Base-by-base conservation (phyloP, 2,113 vertebrate genomes). In the Brachyhypopomus occidentalis region DNA sequence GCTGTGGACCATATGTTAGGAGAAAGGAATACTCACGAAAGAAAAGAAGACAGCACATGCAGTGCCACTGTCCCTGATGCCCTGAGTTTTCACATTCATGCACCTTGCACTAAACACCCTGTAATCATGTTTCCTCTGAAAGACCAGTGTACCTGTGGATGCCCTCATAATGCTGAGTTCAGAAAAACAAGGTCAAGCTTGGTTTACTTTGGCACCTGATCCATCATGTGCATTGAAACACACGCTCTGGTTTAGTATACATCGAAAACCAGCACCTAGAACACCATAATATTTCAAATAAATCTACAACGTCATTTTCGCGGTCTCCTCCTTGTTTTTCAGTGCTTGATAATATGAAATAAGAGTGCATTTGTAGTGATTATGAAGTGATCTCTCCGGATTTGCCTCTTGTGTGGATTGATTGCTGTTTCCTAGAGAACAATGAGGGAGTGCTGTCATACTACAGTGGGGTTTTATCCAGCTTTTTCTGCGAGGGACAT, bases 91-190 rank as follows among this genome's bases (percentile, higher is more conserved):
- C 20, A 82, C 84, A 62, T 82, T 76, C 86, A 80, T 86, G 62
- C 71, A 86, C 83, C 89, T 88, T 91, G 85, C 84, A 89, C 81
- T 83, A 74, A 75, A 85, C 45, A 67, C 36, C 71, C 79, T 80
- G 48, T 81, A 59, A 80, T 81, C 55, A 66, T 60, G 22, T 62
- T 80, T 64, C 59, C 41, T 52, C 69, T 4, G 20, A 73, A 80
- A 80, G 36, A 62, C 59, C 0, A 19, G 41, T 12, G 36, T 64
- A 75, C n/a, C 36, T 14, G 20, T 36, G 5, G 14, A 23, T 19
- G 2, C n/a, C 6, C 16, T 25, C 45, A 34, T 30, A 27, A 30
- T 19, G 80, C 58, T 16, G 45, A 23, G 17, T 34, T 80, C 67
- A 73, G 23, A 81, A 84, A 78, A 25, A n/a, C 64, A 70, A 71